A percentile compares a stretch with the other conserved stretches of the same genome.
Evolutionary conservation across 2,113 vertebrate genomes (phyloP).

Genomic region (Takifugu flavidus): DNA sequence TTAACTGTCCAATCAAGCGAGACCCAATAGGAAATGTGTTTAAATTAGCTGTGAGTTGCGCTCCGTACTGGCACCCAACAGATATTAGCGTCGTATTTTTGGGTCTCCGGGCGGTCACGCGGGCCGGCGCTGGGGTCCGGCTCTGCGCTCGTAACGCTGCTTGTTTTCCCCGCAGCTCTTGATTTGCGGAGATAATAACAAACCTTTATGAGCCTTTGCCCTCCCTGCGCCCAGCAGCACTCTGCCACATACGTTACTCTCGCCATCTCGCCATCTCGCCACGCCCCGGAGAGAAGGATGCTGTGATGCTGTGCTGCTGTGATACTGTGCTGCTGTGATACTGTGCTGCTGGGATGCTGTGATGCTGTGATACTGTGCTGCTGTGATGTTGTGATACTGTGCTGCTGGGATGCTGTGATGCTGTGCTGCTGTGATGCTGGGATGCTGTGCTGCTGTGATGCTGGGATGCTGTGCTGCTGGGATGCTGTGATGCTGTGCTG

Average conservation of each 20-base stretch:
- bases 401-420: constrained; percentile 10
- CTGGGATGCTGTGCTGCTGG: no score
- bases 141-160: constrained; percentile 9
- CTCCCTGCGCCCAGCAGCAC: constrained; percentile 34
- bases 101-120: constrained; percentile 1
- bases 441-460: no score
- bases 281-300: constrained; percentile 21
- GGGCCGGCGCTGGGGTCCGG: constrained; percentile 2
- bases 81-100: background rate
- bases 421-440: no score
- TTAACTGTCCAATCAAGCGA: no score
- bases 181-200: constrained; percentile 68
- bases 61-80: constrained; percentile 7
- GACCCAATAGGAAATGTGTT: no score
- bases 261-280: background rate
- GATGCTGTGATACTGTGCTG: no score
- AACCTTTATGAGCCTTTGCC: constrained; percentile 51
- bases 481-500: no score
- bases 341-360: background rate
- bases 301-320: constrained; percentile 12
- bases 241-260: constrained; percentile 41
- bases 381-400: no score
- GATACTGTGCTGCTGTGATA: constrained; percentile 18
- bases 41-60: no score
- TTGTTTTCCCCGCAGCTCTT: constrained; percentile 29